Evolutionary conservation across 1,140 invertebrate species (phyloP), one percentile per base, ranked within the genome.

Genomic region (Diplogasteroides magnus): DNA sequence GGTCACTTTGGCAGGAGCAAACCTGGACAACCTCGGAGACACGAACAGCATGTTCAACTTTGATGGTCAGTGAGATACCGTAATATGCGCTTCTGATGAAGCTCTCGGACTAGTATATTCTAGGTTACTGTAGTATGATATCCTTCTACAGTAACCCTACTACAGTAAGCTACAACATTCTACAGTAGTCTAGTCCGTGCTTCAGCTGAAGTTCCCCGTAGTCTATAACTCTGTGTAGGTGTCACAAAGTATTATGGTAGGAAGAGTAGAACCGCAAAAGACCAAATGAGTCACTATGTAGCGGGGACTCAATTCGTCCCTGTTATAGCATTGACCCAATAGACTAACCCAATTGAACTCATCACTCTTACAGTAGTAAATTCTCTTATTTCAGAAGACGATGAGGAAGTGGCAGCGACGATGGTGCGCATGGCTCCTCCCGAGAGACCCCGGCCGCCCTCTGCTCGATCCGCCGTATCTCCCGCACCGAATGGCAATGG

Each of bases 371-470:
- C 26, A 23, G n/a, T 37, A 37, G 26, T 2, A 1, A 15, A 32
- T 25, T 37, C 19, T 66, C 19, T 2, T 0, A 67, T 29, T 68
- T 61, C 32, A 68, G 67, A 69, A 25, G 68, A 70, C 27, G 68
- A 70, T 19, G 68, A 70, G 11, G 57, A 56, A 29, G 64, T 66
- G 11, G 31, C 31, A 27, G 31, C 15, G 28, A 1, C 57, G 56
- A 66, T 29, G 2, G 26, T 66, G 1, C 55, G 25, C 31, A 56
- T 48, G 26, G 55, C 68, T n/a, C 48, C 62, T 14, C 68, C 68
- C 1, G 68, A 70, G 25, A 23, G 68, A 32, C 68, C 68, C 11
- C 62, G 68, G 14, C 68, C 68, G 2, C 68, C 68, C 6, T 70
- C 68, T 13, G 68, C 61, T n/a, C 2, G 61, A 26, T 63, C 60